Percentiles rank a stretch among this genome's conserved stretches.
Evolutionary conservation across 2,113 vertebrate species (phyloP).

Genomic region (Sciurus niger): DNA sequence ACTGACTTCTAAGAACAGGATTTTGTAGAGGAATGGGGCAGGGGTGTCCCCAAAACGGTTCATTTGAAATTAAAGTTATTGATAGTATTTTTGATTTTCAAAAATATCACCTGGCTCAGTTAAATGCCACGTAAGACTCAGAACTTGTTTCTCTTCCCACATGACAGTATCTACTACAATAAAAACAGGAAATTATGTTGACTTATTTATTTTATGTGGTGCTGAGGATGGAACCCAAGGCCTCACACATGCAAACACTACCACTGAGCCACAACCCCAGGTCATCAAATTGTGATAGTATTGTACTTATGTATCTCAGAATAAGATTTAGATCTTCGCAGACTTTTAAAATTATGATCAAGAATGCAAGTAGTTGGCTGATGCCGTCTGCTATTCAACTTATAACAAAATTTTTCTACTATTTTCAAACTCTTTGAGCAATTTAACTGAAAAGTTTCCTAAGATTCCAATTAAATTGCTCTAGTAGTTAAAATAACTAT

Average conservation of each 20-base stretch:
- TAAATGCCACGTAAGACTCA: constrained; percentile 17
- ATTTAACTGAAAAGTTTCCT: constrained; percentile 28
- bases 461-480: neutral
- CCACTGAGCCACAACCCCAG: no score
- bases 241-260: no score
- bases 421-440: neutral
- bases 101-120: constrained; percentile 37
- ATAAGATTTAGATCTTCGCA: constrained; percentile 18
- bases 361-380: neutral
- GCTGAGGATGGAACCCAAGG: no score
- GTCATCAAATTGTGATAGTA: neutral
- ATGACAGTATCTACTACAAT: neutral
- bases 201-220: neutral
- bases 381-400: constrained; percentile 26
- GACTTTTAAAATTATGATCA: constrained; percentile 52
- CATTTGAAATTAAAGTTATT: constrained; percentile 36
- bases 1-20: neutral
- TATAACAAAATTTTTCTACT: neutral
- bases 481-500: constrained; percentile 46
- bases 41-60: neutral
- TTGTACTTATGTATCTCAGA: neutral
- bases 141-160: constrained; percentile 22
- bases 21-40: neutral
- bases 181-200: constrained; percentile 30
- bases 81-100: constrained; percentile 57